phyloP scores from a whole-genome alignment of 2,113 vertebrate genomes.

The Tinamus guttatus region DNA sequence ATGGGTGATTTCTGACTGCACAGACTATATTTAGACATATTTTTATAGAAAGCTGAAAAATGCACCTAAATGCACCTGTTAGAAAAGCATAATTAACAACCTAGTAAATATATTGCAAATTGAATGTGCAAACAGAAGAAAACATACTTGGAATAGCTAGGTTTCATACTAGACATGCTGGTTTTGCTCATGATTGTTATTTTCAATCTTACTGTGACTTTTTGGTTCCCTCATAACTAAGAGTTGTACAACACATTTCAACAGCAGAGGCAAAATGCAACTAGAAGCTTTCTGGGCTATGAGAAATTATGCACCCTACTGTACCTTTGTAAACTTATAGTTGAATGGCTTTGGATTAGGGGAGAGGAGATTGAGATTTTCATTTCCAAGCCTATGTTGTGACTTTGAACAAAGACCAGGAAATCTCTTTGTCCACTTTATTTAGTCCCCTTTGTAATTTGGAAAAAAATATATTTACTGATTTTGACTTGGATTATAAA shows the following conservation, averaged over 20 bases:
- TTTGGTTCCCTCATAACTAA: not conserved
- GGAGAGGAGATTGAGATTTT: not conserved
- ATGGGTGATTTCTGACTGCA: not conserved
- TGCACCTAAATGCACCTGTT: slow-evolving; percentile 1
- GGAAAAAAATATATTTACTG: not conserved
- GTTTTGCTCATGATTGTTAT: not conserved
- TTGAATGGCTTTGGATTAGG: not conserved
- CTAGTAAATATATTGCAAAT: not conserved
- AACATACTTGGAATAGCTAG: not conserved
- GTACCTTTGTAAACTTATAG: not conserved
- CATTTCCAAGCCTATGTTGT: not conserved
- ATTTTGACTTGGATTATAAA: not conserved
- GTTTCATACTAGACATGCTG: not conserved
- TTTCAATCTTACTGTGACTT: not conserved
- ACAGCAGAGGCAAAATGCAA: not conserved
- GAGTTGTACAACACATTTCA: not conserved
- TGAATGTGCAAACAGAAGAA: not conserved
- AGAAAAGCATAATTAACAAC: slow-evolving; percentile 4
- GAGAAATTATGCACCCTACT: not conserved
- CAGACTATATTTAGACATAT: not conserved
- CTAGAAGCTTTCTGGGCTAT: not conserved
- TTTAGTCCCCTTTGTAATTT: not conserved
- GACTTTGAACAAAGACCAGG: not conserved
- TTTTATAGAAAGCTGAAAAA: slow-evolving; percentile 24
- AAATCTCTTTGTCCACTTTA: not conserved